Conservation (phyloP, 2,113 vertebrate genomes). For the Cololabis saira region DNA sequence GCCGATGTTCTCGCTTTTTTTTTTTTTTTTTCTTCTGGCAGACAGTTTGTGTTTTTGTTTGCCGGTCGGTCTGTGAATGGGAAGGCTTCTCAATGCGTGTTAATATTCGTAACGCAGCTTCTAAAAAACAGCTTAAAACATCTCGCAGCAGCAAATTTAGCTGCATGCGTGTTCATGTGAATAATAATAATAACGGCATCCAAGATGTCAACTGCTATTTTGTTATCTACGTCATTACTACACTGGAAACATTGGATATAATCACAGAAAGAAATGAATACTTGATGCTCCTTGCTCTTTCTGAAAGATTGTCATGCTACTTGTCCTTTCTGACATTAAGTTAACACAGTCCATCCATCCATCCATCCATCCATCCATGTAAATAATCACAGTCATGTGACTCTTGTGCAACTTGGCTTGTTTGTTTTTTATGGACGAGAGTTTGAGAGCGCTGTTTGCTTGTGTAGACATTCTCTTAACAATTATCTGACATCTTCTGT, state of each 20-base stretch:
- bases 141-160: slow-evolving; percentile 2
- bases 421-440: slow-evolving; percentile 5
- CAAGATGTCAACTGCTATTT: slow-evolving; percentile 14
- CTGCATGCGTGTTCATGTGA: slow-evolving; percentile 16
- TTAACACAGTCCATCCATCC: slow-evolving; percentile 57
- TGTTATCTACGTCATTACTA: slow-evolving; percentile 12
- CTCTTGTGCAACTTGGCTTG: not conserved
- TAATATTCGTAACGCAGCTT: slow-evolving; percentile 23
- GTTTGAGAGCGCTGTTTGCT: not conserved
- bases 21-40: not conserved
- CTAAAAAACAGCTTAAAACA: not conserved
- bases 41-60: slow-evolving; percentile 5
- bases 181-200: slow-evolving; percentile 25
- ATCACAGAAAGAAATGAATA: not conserved
- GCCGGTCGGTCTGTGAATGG: slow-evolving; percentile 34
- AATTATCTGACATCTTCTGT: too few relatives aligned
- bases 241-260: slow-evolving; percentile 3
- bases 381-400: not conserved
- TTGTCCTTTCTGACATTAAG: slow-evolving; percentile 13
- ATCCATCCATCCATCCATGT: slow-evolving; percentile 57
- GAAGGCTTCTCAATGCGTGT: slow-evolving; percentile 16
- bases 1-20: slow-evolving; percentile 10
- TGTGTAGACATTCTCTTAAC: not conserved
- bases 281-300: not conserved
- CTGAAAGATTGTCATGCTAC: not conserved